These are phyloP conservation scores for Sphenopsis melanotis DNA, from an alignment of 2,797 vertebrate species.

Conservation along the genomic window DNA sequence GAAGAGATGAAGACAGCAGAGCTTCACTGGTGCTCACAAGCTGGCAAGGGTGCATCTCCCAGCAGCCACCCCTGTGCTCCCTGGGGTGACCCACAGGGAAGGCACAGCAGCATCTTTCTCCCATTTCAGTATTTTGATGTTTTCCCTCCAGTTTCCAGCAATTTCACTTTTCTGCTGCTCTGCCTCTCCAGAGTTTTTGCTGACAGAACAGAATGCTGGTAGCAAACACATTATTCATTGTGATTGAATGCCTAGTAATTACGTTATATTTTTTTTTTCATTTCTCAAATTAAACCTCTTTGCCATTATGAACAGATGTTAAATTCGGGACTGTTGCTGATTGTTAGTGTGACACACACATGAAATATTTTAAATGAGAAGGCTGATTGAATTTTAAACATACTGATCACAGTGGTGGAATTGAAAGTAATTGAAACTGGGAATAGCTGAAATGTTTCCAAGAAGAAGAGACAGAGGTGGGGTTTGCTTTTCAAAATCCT, in stretches of 20 bases:
- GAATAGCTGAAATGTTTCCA: conserved; percentile 37
- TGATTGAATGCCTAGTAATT: conserved; percentile 59
- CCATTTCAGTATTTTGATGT: not conserved
- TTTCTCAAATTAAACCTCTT: conserved; percentile 70
- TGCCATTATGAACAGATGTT: conserved; percentile 73
- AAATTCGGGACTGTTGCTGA: conserved; percentile 69
- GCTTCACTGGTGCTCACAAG: not conserved
- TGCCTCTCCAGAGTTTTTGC: not conserved
- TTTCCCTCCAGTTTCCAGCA: not conserved
- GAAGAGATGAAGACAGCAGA: not conserved
- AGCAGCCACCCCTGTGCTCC: not conserved
- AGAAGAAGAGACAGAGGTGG: not conserved
- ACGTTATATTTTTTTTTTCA: conserved; percentile 60
- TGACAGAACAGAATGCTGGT: not conserved
- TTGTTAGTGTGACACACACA: conserved; percentile 57
- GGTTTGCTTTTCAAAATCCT: not conserved
- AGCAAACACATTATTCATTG: conserved; percentile 54
- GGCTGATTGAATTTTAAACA: conserved; percentile 73
- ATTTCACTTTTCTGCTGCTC: not conserved
- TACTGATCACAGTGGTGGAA: conserved; percentile 56
- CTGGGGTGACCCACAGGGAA: not conserved
- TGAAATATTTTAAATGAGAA: conserved; percentile 65
- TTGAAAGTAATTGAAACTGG: conserved; percentile 55
- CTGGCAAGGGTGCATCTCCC: rapidly evolving
- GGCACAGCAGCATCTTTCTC: not conserved